phyloP scores from a whole-genome alignment of 2,113 vertebrate species.

The Stigmatopora argus region DNA sequence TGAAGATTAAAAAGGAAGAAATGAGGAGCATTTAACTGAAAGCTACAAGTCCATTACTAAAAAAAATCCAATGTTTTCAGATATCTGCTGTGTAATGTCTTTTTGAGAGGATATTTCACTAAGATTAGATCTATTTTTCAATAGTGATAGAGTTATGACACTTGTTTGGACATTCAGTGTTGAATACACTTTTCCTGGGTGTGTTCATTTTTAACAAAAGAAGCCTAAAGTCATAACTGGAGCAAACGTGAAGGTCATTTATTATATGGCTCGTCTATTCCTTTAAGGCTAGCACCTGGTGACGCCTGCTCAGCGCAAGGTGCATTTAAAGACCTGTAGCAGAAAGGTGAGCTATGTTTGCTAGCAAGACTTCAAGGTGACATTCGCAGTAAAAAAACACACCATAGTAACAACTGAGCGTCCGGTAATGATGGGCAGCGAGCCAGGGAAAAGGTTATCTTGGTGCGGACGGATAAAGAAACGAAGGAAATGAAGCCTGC shows the following conservation, averaged over 20 bases:
- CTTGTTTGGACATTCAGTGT: background rate
- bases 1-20: slow-evolving; percentile 40
- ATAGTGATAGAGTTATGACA: background rate
- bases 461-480: background rate
- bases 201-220: slow-evolving; percentile 4
- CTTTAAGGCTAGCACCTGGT: slow-evolving; percentile 5
- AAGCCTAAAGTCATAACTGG: slow-evolving; percentile 47
- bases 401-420: background rate
- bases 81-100: background rate
- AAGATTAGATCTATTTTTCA: background rate
- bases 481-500: background rate
- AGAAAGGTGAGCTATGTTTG: slow-evolving; percentile 22
- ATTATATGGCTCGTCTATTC: background rate
- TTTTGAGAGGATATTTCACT: background rate
- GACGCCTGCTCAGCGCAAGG: background rate
- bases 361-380: slow-evolving; percentile 71
- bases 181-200: slow-evolving; percentile 4
- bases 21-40: slow-evolving; percentile 23
- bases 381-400: slow-evolving; percentile 53
- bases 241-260: background rate
- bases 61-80: background rate
- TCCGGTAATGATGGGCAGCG: slow-evolving; percentile 7
- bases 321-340: background rate
- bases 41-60: background rate
- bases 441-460: slow-evolving; percentile 4